phyloP scores from a whole-genome alignment of 1,140 invertebrate species.

The Sweltsa coloradensis region DNA sequence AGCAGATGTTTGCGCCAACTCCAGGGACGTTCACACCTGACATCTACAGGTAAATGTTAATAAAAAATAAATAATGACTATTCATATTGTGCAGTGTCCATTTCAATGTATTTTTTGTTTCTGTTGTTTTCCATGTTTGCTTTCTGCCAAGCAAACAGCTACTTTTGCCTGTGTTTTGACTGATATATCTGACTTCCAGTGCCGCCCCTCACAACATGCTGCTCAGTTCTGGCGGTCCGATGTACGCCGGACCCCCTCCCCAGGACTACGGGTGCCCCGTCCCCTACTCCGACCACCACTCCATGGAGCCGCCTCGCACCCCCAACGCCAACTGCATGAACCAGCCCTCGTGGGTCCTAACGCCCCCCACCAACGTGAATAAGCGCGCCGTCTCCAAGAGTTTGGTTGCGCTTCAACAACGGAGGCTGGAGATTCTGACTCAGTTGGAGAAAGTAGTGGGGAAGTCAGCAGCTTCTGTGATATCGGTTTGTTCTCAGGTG shows the following conservation, averaged over 20 bases:
- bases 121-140: too few species aligned
- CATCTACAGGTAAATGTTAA: conserved; percentile 23
- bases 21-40: conserved; percentile 22
- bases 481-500: conserved; percentile 21
- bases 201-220: conserved; percentile 24
- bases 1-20: conserved; percentile 22
- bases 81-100: too few species aligned
- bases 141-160: too few species aligned
- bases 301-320: conserved; percentile 19
- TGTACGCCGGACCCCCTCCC: conserved; percentile 19
- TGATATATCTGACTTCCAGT: too few species aligned
- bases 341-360: conserved; percentile 1
- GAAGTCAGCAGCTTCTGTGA: conserved; percentile 34
- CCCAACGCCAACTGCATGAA: conserved; percentile 1
- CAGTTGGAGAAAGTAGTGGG: conserved; percentile 51
- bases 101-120: too few species aligned
- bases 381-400: conserved; percentile 38
- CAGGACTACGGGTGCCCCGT: conserved; percentile 20
- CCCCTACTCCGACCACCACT: conserved; percentile 18
- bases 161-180: too few species aligned
- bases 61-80: too few species aligned
- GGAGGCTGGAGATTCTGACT: conserved; percentile 50
- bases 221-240: conserved; percentile 22
- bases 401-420: conserved; percentile 45
- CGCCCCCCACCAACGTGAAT: background rate